A percentile compares a stretch with the other conserved stretches of the same genome.
These are phyloP conservation scores for Ophraella communa DNA, from an alignment of 2,888 invertebrate species.

Conservation along the genomic window DNA sequence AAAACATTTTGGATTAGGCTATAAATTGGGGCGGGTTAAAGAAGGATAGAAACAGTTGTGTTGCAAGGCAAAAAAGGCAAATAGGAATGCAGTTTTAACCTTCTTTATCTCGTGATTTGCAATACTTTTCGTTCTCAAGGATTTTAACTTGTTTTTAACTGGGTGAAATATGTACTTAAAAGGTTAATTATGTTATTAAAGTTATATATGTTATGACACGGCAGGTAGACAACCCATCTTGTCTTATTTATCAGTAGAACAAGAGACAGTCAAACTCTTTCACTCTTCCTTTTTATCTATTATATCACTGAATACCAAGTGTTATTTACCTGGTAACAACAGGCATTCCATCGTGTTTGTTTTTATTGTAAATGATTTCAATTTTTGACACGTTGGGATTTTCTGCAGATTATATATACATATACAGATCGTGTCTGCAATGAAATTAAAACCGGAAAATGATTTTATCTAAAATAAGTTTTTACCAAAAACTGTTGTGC, in stretches of 20 bases:
- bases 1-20: conserved; percentile 2
- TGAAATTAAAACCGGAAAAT: background rate
- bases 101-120: conserved; percentile 33
- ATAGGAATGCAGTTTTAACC: conserved; percentile 47
- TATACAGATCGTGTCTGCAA: background rate
- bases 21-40: conserved; percentile 22
- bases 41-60: conserved; percentile 36
- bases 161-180: conserved; percentile 17
- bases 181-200: conserved; percentile 16
- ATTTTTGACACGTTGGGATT: conserved; percentile 3
- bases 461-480: background rate
- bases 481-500: background rate
- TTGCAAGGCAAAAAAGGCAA: conserved; percentile 38
- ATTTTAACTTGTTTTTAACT: conserved; percentile 19
- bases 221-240: conserved; percentile 1
- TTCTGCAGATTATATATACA: background rate
- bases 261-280: background rate
- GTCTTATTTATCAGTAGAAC: background rate
- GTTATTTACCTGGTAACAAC: background rate
- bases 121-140: conserved; percentile 22
- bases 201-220: conserved; percentile 7
- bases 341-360: background rate
- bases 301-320: background rate
- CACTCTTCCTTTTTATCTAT: conserved; percentile 2
- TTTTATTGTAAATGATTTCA: background rate